These are phyloP conservation scores for Drosophila rufa DNA, from an alignment of 1,140 invertebrate genomes.

Conservation along the genomic window DNA sequence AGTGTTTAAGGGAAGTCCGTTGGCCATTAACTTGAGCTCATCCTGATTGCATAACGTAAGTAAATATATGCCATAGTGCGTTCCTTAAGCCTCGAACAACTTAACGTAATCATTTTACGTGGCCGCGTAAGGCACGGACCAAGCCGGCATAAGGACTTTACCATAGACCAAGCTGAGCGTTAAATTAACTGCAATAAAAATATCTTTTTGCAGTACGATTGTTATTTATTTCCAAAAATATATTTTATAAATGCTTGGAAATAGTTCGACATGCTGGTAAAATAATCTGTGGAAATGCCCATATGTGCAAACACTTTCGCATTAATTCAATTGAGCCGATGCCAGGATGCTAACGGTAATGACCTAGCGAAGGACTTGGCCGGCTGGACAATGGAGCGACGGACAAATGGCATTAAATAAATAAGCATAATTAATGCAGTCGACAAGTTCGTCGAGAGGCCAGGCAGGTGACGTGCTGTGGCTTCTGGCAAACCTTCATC, in stretches of 20 bases:
- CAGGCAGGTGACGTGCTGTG: constrained; percentile 15
- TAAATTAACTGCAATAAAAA: no score
- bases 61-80: constrained; percentile 5
- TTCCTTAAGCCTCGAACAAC: constrained; percentile 21
- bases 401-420: constrained; percentile 45
- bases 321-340: constrained; percentile 49
- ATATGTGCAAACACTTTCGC: neutral
- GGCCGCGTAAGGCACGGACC: constrained; percentile 8
- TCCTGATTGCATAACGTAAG: constrained; percentile 29
- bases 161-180: neutral
- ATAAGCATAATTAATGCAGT: constrained; percentile 58
- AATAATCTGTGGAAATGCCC: neutral
- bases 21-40: constrained; percentile 16
- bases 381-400: constrained; percentile 4
- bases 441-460: constrained; percentile 16
- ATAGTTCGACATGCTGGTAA: no score
- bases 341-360: constrained; percentile 32
- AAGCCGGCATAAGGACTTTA: constrained; percentile 3
- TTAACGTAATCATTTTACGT: constrained; percentile 42
- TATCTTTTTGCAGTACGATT: no score
- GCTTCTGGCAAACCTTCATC: neutral
- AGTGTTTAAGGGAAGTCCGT: constrained; percentile 15
- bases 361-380: constrained; percentile 3
- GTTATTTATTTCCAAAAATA: neutral
- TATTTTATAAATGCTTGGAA: no score